These are phyloP conservation scores for Lampris megalopsis DNA, from an alignment of 2,113 vertebrate species.

Conservation along the genomic window DNA sequence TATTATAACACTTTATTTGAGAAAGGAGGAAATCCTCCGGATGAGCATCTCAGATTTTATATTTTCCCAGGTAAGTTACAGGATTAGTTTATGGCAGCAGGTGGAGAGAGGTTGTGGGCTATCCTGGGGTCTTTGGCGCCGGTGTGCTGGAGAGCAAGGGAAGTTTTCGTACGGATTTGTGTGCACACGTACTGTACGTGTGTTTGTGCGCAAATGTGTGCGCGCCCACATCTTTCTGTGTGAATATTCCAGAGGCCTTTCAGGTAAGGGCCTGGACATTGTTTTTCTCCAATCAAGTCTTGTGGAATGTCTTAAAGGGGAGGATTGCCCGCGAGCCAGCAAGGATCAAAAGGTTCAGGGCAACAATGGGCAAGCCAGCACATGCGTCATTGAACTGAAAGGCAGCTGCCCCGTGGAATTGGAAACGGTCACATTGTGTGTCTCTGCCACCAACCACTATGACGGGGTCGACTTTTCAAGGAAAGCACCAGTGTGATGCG, in stretches of 20 bases:
- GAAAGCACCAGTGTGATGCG: conserved; percentile 44
- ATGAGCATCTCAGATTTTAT: conserved; percentile 7
- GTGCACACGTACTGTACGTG: neutral
- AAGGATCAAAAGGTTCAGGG: conserved; percentile 71
- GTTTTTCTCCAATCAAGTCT: conserved; percentile 68
- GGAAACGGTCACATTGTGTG: conserved; percentile 36
- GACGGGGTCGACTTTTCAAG: conserved; percentile 40
- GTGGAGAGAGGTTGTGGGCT: conserved; percentile 40
- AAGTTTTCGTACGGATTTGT: conserved; percentile 12
- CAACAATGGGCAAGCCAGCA: conserved; percentile 69
- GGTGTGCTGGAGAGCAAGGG: conserved; percentile 35
- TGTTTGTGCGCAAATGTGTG: conserved; percentile 14
- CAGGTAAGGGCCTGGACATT: conserved; percentile 63
- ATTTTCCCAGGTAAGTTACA: conserved; percentile 25
- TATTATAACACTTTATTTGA: neutral
- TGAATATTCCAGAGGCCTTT: conserved; percentile 48
- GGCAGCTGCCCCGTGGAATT: conserved; percentile 61
- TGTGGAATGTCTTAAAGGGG: conserved; percentile 66
- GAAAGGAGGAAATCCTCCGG: neutral
- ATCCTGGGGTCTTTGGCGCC: conserved; percentile 46
- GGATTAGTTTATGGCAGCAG: conserved; percentile 62
- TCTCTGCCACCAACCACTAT: conserved; percentile 19
- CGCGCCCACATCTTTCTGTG: conserved; percentile 2
- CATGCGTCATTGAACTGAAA: conserved; percentile 61
- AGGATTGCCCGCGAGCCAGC: conserved; percentile 60